These are phyloP conservation scores for Pyrrhia umbra DNA, from an alignment of 2,888 invertebrate species.

Conservation along the genomic window DNA sequence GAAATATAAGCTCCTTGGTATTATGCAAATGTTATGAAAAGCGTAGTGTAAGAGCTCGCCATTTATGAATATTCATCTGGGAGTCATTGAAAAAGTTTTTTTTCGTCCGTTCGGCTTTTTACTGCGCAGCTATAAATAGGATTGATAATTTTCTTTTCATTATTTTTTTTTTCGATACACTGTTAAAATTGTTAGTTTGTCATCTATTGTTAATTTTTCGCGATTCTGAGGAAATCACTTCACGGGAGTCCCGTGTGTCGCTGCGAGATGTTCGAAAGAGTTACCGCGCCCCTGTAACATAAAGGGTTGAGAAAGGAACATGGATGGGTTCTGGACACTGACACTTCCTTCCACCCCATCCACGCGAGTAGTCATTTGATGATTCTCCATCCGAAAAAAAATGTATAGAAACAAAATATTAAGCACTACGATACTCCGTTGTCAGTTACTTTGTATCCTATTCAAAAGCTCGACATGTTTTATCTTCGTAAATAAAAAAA, in stretches of 20 bases:
- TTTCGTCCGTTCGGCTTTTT: constrained; percentile 53
- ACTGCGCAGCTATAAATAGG: constrained; percentile 47
- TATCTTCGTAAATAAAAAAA: neutral
- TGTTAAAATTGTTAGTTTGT: neutral
- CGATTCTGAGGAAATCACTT: too few relatives aligned
- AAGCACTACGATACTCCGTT: neutral
- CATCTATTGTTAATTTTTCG: too few relatives aligned
- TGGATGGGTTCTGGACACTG: too few relatives aligned
- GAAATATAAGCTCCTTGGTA: constrained; percentile 62
- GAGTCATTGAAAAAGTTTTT: constrained; percentile 66
- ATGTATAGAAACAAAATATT: too few relatives aligned
- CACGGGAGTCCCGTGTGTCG: too few relatives aligned
- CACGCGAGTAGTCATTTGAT: too few relatives aligned
- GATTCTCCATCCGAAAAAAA: too few relatives aligned
- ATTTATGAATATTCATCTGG: constrained; percentile 69
- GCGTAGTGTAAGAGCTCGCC: constrained; percentile 64
- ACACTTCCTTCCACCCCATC: too few relatives aligned
- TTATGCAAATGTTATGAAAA: constrained; percentile 72
- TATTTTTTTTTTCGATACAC: neutral
- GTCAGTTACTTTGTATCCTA: neutral
- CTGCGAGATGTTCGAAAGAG: too few relatives aligned
- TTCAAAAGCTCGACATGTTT: too few relatives aligned
- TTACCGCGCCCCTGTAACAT: too few relatives aligned
- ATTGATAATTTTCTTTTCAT: constrained; percentile 38
- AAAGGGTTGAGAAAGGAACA: too few relatives aligned